These are phyloP conservation scores for Alces alces DNA, from an alignment of 2,113 vertebrate genomes.

Conservation along the genomic window DNA sequence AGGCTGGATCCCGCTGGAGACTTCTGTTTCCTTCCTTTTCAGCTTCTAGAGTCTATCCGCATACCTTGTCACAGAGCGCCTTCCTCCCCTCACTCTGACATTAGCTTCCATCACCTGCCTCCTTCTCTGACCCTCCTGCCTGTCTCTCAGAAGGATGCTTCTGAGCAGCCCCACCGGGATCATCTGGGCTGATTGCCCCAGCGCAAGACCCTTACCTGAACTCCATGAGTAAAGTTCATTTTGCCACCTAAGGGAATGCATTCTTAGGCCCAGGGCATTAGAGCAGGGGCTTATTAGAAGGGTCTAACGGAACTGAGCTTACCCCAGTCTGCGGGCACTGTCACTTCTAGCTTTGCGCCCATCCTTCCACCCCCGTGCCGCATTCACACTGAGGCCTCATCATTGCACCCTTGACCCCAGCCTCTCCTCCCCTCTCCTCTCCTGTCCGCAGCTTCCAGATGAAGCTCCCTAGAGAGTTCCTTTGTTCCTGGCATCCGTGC, in stretches of 20 bases:
- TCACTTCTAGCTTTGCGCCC: not conserved
- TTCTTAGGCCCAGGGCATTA: not conserved
- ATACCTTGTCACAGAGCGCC: not conserved
- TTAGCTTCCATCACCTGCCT: not conserved
- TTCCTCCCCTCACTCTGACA: not conserved
- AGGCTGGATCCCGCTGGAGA: not conserved
- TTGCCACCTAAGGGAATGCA: not conserved
- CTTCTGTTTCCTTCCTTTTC: not conserved
- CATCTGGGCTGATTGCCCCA: not conserved
- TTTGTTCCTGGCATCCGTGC: not conserved
- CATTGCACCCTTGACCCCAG: not conserved
- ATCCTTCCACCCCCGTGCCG: not conserved
- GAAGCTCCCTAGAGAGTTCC: not conserved
- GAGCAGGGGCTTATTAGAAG: not conserved
- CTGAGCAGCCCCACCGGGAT: not conserved
- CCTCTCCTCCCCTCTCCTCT: not conserved
- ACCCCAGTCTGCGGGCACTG: not conserved
- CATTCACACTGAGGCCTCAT: not conserved
- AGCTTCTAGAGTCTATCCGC: not conserved
- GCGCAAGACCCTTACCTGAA: not conserved
- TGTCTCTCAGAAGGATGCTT: not conserved
- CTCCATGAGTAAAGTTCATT: not conserved
- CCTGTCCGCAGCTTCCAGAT: not conserved
- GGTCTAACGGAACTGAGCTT: not conserved
- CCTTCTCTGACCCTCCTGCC: not conserved